phyloP scores from a whole-genome alignment of 2,113 vertebrate genomes.

The Rhea pennata region DNA sequence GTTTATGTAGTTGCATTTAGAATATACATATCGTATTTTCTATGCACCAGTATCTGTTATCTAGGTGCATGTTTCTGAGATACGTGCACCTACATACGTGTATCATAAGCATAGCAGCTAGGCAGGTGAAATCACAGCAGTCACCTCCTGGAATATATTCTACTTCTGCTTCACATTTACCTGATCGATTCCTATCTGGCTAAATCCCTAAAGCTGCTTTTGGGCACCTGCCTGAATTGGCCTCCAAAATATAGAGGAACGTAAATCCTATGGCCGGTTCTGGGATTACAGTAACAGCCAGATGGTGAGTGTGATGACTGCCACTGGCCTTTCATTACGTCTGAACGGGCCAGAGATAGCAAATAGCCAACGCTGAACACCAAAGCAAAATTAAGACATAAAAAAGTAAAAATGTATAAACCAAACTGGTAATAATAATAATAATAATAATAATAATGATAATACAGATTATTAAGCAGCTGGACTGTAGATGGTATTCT shows the following conservation, averaged over 20 bases:
- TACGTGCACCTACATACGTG: neutral
- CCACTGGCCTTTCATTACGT: neutral
- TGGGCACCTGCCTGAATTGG: neutral
- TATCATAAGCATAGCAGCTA: neutral
- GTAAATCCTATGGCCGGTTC: neutral
- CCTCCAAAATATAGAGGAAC: neutral
- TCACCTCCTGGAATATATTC: neutral
- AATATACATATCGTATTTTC: neutral
- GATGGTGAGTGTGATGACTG: neutral
- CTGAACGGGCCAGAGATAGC: neutral
- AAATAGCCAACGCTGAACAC: neutral
- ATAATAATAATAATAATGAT: neutral
- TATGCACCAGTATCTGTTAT: neutral
- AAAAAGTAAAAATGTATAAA: constrained; percentile 29
- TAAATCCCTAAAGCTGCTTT: neutral
- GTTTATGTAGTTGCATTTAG: neutral
- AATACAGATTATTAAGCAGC: constrained; percentile 4
- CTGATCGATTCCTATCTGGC: fast-evolving
- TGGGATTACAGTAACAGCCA: neutral
- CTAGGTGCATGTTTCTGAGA: neutral
- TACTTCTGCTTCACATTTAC: neutral
- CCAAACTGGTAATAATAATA: constrained; percentile 28
- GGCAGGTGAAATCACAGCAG: neutral
- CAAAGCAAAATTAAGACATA: neutral
- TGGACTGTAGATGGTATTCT: constrained; percentile 1